Base-by-base conservation (phyloP, 2,888 invertebrate genomes). In the Chouioia cunea region DNA sequence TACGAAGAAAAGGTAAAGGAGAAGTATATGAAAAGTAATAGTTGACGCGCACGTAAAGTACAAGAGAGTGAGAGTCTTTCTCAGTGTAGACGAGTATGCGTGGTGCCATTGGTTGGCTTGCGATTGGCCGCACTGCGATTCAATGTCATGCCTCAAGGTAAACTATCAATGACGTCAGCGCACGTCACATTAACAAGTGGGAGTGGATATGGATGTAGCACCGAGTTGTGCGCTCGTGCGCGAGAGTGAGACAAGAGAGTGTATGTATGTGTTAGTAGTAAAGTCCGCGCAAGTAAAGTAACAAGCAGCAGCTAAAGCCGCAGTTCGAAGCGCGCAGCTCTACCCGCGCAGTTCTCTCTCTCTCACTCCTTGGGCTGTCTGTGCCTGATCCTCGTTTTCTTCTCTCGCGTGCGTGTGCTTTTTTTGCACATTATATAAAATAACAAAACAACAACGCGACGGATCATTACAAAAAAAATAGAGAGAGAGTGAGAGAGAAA, bases 81-180 rank as follows among this genome's bases (percentile, higher is more conserved):
- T 16, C 57, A 12, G 36, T 36, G n/a, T n/a, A n/a, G n/a, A n/a
- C n/a, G n/a, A n/a, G n/a, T n/a, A n/a, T n/a, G n/a, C 44, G 23
- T 44, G 23, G 54, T 43, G n/a, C 8, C 44, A 57, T 12, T 20
- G 59, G 23, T 22, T 50, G 47, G 23, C 47, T 2, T 52, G 59
- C 60, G 65, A 73, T 71, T 73, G 73, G 71, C 69, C 48, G 71
- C 65, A 44, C 73, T 73, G 73, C 65, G 70, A 74, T 79, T 85
- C 85, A 85, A 85, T 85, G 85, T 85, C 85, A 85, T 82, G 84
- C 84, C 79, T 84, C 85, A 85, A 85, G 85, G 85, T 85, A 85
- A 85, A 84, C 85, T 83, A 83, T 85, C 82, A 83, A 83, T 85
- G 85, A 85, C 85, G 85, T 85, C 85, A 85, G 83, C 60, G 70